Evolutionary conservation across 2,113 vertebrate species (phyloP), one percentile per base, ranked within the genome.

Genomic region (Engraulis encrasicolus): DNA sequence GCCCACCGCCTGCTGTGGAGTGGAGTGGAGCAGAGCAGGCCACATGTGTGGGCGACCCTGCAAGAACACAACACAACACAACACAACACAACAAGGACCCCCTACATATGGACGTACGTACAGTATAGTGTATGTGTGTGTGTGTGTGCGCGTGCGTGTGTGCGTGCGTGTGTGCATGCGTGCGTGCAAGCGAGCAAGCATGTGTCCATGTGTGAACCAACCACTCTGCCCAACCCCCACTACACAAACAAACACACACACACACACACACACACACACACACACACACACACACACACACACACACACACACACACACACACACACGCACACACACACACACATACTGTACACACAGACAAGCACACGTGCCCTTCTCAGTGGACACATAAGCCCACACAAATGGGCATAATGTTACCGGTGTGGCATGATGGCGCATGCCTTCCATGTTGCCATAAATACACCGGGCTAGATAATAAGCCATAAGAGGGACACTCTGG

Each of bases 251-350:
- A n/a, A n/a, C n/a, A n/a, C n/a, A n/a, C n/a, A n/a, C n/a, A n/a
- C 54, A 66, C 58, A n/a, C 23, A 20, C 58, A 52, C 50, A 14
- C 40, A 27, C 18, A 48, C 38, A 17, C n/a, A 31, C 79, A 45
- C 79, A 31, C 48, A 17, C 78, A 49, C 78, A 27, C 79, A 50
- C 79, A 50, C 9, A 2, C 40, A 31, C 23, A 12, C 5, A 48
- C 11, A 19, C 38, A 79, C 78, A 79, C 78, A 79, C 78, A 79
- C 38, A 79, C 27, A 54, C 80, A 81, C 34, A 81, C 37, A 82
- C 81, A 82, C 81, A 82, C 81, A 82, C 81, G 71, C 52, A 61
- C 80, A 81, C 50, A 81, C 80, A 81, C 80, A 81, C 80, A 61
- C 20, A 40, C 36, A 36, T n/a, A n/a, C n/a, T n/a, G n/a, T n/a